These are phyloP conservation scores for Megamerina dolium DNA, from an alignment of 2,888 invertebrate species.

Conservation along the genomic window DNA sequence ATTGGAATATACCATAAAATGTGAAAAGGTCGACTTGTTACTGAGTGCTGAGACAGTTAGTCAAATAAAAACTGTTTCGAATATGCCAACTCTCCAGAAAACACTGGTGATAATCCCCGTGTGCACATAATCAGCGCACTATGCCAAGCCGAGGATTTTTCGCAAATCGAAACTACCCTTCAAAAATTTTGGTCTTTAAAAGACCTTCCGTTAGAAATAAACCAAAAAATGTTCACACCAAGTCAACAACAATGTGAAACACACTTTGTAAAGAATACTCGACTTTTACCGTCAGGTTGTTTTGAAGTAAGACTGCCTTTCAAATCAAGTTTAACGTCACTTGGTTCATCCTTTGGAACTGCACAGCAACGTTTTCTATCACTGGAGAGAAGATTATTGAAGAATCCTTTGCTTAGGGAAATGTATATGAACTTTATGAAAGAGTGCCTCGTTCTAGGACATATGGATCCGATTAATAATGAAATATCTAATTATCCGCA, in stretches of 20 bases:
- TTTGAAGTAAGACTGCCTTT: slow-evolving; percentile 17
- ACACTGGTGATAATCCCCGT: slow-evolving; percentile 8
- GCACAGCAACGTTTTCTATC: no score
- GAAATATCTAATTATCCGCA: slow-evolving; percentile 4
- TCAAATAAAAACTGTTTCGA: slow-evolving; percentile 9
- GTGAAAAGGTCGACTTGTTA: slow-evolving; percentile 10
- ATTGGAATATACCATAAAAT: slow-evolving; percentile 12
- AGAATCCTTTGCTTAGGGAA: no score
- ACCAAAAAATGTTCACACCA: slow-evolving; percentile 6
- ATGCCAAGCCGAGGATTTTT: slow-evolving; percentile 1
- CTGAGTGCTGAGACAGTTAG: slow-evolving; percentile 11
- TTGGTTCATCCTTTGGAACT: slow-evolving; percentile 15
- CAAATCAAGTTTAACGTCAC: slow-evolving; percentile 11
- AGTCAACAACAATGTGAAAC: slow-evolving; percentile 15
- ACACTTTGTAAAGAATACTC: slow-evolving; percentile 11
- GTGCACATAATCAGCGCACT: neutral
- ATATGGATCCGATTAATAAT: slow-evolving; percentile 13
- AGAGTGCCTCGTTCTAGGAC: slow-evolving; percentile 14
- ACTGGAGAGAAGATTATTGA: no score
- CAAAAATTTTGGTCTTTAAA: slow-evolving; percentile 16
- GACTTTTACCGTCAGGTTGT: slow-evolving; percentile 9
- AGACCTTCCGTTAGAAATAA: slow-evolving; percentile 11
- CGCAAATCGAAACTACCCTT: slow-evolving; percentile 8
- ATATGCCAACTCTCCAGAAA: slow-evolving; percentile 12
- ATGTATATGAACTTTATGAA: no score